Base-by-base conservation (phyloP, 2,888 invertebrate genomes). In the Epirrhoe alternata region DNA sequence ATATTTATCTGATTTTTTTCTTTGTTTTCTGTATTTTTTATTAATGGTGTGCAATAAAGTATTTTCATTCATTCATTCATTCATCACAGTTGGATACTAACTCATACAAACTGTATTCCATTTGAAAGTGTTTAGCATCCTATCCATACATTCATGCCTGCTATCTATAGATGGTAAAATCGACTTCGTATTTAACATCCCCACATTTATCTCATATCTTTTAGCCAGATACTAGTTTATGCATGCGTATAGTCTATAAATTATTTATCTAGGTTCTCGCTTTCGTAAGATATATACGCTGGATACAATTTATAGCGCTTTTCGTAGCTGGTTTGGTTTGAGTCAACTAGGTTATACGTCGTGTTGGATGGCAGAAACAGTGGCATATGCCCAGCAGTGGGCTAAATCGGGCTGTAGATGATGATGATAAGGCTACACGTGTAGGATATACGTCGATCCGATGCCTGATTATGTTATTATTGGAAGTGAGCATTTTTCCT, bases 261-360 rank as follows among this genome's bases (percentile, higher is more conserved):
- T 69, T 51, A 69, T 66, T 66, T 69, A 69, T 66, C 58, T 69
- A 61, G 69, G 66, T 55, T 64, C 66, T 64, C 64, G 65, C 62
- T 68, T 68, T 69, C 61, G 58, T 47, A 50, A 66, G 50, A 58
- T 55, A 66, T 53, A 51, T 68, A 59, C 51, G 59, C 55, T 55
- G 35, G 55, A 68, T 57, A 24, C 49, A 42, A 45, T 63, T 59
- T 67, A 59, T 59, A 59, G n/a, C 1, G 1, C 17, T 57, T 57
- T 14, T 49, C 33, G 47, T 24, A 14, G 24, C 24, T 45, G 14
- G 45, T 6, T 47, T 12, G 14, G 24, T 24, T 42, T 42, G 12
- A 42, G 12, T 42, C 38, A 42, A 42, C 38, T 42, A 42, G 38
- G 38, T 3, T 42, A 42, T 0, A 42, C 12, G 24, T 24, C 24